Evolutionary conservation across 2,113 vertebrate species (phyloP).

Genomic region (Tachycineta bicolor): DNA sequence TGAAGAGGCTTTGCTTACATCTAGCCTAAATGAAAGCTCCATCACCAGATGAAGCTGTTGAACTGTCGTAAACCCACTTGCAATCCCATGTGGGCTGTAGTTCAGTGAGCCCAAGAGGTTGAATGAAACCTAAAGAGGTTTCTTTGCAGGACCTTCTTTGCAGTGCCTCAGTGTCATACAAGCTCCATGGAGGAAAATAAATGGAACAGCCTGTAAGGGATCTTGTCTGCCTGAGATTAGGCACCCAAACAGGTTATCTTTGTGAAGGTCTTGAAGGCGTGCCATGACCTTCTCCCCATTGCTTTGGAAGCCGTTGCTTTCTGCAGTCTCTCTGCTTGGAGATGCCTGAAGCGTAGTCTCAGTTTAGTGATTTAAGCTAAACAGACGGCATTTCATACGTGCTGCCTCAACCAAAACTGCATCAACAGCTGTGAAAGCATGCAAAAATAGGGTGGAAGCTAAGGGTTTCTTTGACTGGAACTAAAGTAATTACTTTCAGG

Average conservation of each 20-base stretch:
- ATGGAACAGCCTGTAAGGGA: background rate
- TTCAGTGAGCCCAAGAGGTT: background rate
- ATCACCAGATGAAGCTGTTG: background rate
- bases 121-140: background rate
- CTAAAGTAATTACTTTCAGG: background rate
- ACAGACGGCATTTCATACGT: background rate
- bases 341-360: background rate
- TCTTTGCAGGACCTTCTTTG: background rate
- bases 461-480: background rate
- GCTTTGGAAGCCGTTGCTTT: background rate
- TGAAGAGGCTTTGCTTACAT: background rate
- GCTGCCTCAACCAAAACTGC: background rate
- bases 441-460: background rate
- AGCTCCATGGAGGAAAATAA: background rate
- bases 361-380: background rate
- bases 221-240: background rate
- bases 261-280: background rate
- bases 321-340: background rate
- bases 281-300: background rate
- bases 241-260: background rate
- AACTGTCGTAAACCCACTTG: background rate
- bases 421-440: background rate
- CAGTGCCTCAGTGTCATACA: background rate
- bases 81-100: fast-evolving
- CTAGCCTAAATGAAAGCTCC: background rate